Percentiles rank a stretch among this genome's conserved stretches.
These are phyloP conservation scores for Enteromius afrohamiltoni DNA, from an alignment of 2,797 vertebrate genomes.

Conservation along the genomic window DNA sequence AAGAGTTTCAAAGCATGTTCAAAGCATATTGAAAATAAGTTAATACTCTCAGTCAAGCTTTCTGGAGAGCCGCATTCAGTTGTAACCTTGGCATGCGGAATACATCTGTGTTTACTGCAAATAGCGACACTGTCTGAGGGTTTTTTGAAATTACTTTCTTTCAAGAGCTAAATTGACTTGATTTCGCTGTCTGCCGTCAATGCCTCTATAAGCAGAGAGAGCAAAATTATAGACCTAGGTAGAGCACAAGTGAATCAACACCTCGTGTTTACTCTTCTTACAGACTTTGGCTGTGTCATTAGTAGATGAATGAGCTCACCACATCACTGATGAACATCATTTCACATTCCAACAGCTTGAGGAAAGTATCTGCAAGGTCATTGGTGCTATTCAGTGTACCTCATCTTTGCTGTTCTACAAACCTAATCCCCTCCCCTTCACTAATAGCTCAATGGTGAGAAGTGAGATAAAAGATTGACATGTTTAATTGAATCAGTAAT, in stretches of 20 bases:
- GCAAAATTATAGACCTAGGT: slow-evolving; percentile 50
- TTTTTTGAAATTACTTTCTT: slow-evolving; percentile 47
- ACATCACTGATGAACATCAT: slow-evolving; percentile 43
- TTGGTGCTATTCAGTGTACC: slow-evolving; percentile 33
- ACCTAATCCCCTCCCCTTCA: background rate
- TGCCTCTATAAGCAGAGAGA: slow-evolving; percentile 43
- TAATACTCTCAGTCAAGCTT: slow-evolving; percentile 33
- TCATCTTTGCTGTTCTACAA: slow-evolving; percentile 25
- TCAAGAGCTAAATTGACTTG: slow-evolving; percentile 56
- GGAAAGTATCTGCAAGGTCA: slow-evolving; percentile 47
- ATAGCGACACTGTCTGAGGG: slow-evolving; percentile 38
- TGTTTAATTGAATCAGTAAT: slow-evolving; percentile 23
- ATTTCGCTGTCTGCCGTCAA: slow-evolving; percentile 51
- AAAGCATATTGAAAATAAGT: slow-evolving; percentile 39
- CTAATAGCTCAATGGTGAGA: slow-evolving; percentile 1
- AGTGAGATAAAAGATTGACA: slow-evolving; percentile 12
- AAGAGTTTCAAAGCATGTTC: slow-evolving; percentile 27
- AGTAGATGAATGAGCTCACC: slow-evolving; percentile 51
- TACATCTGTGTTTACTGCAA: slow-evolving; percentile 59
- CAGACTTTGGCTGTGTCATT: slow-evolving; percentile 43
- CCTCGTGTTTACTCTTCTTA: slow-evolving; percentile 40
- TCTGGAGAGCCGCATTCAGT: slow-evolving; percentile 35
- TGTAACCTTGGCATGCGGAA: slow-evolving; percentile 20
- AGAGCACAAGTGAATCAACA: slow-evolving; percentile 37
- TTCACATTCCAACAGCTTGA: slow-evolving; percentile 46